Base-by-base conservation (phyloP, 2,113 vertebrate species). In the Antennarius striatus region DNA sequence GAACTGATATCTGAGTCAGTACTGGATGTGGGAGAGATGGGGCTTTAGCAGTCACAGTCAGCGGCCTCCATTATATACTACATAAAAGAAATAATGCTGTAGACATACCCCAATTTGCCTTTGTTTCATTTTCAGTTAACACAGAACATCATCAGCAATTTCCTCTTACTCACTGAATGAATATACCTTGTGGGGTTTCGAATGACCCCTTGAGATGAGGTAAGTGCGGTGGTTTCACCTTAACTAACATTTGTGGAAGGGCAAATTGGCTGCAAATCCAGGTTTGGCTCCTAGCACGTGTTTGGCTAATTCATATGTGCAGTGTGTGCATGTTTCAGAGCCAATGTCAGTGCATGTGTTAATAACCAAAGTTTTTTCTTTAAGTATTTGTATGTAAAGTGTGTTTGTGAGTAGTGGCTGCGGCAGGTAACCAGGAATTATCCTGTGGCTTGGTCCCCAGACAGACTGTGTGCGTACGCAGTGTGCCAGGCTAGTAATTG, bases 341-440 rank as follows among this genome's bases (percentile, higher is more conserved):
- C 6, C 8, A 58, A 55, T 40, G 73, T 66, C 42, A 62, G 45
- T 56, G 58, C 56, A 40, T 63, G 63, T 69, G 36, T 47, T 39
- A 48, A 53, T 63, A 56, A 70, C 55, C 17, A 40, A 58, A 5
- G 9, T 16, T 56, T 49, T 72, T 74, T 71, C 68, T 56, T 17
- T 29, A 45, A 29, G 56, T 54, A 75, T 81, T 74, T 71, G 59
- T 80, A 63, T 73, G 71, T 63, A 64, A 86, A 82, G 68, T 72
- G 85, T 84, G 85, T 89, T 88, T 90, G 79, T 84, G 84, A 84
- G 81, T 85, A 81, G 84, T 82, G 86, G 61, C 77, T 81, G 79
- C 43, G 39, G 72, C 84, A 87, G 90, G 90, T 91, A 93, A 92
- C 89, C 84, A 85, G 61, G 81, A 87, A 93, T 93, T 93, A 92